Evolutionary conservation across 2,888 invertebrate species (phyloP).

Genomic region (Noctua janthe): DNA sequence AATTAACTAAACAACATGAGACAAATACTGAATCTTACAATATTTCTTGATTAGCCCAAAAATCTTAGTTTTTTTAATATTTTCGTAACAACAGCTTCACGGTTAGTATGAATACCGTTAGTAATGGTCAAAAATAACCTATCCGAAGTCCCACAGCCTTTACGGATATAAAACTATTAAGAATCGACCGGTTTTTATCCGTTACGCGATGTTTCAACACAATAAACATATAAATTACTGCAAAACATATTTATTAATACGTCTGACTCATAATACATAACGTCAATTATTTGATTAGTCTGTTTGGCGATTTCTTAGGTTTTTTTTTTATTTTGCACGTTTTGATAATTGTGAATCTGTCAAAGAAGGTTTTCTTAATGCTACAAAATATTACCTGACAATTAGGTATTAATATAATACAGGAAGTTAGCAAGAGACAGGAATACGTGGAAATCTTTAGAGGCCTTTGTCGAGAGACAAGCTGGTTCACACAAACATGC

Average conservation of each 20-base stretch:
- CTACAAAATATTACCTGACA: neutral
- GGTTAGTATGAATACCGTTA: constrained; percentile 10
- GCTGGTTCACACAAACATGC: no score
- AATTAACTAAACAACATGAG: neutral
- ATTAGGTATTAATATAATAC: neutral
- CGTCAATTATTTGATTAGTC: neutral
- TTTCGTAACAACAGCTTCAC: constrained; percentile 38
- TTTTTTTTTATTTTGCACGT: neutral
- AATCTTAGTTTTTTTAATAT: neutral
- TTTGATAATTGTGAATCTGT: neutral
- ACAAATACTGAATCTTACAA: neutral
- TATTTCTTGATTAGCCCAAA: neutral
- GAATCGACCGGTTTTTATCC: constrained; percentile 53
- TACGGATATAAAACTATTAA: constrained; percentile 64
- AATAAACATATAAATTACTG: constrained; percentile 42
- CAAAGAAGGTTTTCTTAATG: neutral
- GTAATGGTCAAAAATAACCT: constrained; percentile 29
- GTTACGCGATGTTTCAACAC: constrained; percentile 45
- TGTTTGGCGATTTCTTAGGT: neutral
- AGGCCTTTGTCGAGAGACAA: no score
- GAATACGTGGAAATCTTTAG: no score
- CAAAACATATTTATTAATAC: constrained; percentile 47
- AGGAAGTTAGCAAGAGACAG: no score
- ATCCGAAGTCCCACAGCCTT: constrained; percentile 60
- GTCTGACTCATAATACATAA: constrained; percentile 36